Evolutionary conservation across 2,888 invertebrate genomes (phyloP).

Genomic region (Disparrhopalites patrizii): DNA sequence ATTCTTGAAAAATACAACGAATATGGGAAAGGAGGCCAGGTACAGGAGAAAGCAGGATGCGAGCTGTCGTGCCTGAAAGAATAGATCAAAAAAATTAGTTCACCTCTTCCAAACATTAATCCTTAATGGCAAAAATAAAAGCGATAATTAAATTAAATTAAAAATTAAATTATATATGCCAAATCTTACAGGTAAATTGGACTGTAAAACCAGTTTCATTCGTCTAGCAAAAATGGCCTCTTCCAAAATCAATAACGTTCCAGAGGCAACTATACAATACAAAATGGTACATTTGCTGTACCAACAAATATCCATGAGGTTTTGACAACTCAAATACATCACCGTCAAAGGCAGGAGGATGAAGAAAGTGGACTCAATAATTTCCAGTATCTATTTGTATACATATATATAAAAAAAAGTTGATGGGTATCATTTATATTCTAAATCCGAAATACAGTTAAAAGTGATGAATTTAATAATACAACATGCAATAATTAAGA

Average conservation of each 20-base stretch:
- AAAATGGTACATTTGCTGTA: background rate
- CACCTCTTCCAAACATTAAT: too few relatives aligned
- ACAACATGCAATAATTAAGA: too few relatives aligned
- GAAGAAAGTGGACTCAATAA: background rate
- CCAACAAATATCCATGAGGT: background rate
- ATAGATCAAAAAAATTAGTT: background rate
- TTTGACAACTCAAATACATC: background rate
- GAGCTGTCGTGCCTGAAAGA: background rate
- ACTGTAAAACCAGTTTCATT: background rate
- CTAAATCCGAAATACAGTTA: too few relatives aligned
- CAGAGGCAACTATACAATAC: background rate
- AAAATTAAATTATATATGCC: background rate
- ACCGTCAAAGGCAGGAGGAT: background rate
- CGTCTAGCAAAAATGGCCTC: background rate
- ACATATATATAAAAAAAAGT: background rate
- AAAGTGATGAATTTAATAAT: too few relatives aligned
- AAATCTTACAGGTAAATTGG: background rate
- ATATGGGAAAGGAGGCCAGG: conserved; percentile 1
- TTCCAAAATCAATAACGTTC: background rate
- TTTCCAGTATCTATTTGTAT: too few relatives aligned
- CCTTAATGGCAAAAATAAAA: too few relatives aligned
- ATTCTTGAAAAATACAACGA: background rate
- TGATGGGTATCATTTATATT: too few relatives aligned
- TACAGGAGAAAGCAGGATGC: background rate
- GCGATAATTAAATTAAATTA: too few relatives aligned